These are phyloP conservation scores for Oriolus oriolus DNA, from an alignment of 2,113 vertebrate species.

Conservation along the genomic window DNA sequence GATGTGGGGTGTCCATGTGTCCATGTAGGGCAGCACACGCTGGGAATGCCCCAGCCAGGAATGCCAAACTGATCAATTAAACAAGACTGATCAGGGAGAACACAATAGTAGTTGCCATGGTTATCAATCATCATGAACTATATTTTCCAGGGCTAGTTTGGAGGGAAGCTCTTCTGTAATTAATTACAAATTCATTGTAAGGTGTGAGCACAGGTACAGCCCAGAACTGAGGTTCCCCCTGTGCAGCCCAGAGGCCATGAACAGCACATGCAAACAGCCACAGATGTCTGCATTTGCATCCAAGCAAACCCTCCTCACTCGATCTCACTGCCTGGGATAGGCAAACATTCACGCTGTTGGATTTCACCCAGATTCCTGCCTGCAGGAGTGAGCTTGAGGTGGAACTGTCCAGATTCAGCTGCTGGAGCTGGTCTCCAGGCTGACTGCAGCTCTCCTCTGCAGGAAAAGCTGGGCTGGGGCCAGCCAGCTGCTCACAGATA, in stretches of 20 bases:
- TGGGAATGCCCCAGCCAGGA: not conserved
- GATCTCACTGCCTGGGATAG: not conserved
- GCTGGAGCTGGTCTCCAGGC: not conserved
- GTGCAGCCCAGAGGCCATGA: not conserved
- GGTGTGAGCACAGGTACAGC: not conserved
- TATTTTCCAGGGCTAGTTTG: not conserved
- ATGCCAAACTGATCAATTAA: not conserved
- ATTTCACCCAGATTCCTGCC: not conserved
- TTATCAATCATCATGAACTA: not conserved
- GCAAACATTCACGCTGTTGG: not conserved
- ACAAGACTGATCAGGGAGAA: not conserved
- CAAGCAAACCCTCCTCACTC: not conserved
- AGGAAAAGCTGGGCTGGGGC: not conserved
- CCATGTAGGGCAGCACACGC: not conserved
- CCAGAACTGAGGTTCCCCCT: not conserved
- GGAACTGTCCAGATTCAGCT: not conserved
- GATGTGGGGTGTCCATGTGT: fast-evolving
- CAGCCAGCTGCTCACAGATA: not conserved
- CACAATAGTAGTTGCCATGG: not conserved
- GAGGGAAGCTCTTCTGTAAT: not conserved
- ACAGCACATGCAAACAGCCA: not conserved
- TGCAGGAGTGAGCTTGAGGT: not conserved
- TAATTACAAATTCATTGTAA: not conserved
- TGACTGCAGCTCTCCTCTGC: not conserved
- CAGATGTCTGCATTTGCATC: not conserved